Base-by-base conservation (phyloP, 35 echinoderm and acorn worm genomes). In the Apostichopus japonicus region DNA sequence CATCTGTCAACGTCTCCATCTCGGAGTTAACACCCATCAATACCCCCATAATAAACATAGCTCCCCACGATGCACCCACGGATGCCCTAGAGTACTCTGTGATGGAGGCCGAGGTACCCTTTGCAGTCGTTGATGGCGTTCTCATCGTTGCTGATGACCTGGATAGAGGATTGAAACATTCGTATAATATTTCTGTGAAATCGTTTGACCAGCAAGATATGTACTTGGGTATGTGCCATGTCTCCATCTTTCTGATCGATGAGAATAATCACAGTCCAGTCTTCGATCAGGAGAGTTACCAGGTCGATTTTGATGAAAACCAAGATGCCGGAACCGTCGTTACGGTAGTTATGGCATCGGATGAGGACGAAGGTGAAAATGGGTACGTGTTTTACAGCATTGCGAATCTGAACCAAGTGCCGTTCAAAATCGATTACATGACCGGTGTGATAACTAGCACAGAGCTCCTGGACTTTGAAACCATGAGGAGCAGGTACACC, bases 351-450 rank as follows among this genome's bases (percentile, higher is more conserved):
- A 79, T 33, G 33, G 97, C 97, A 10, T 75, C 17, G 14, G 97
- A 99, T 87, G 84, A 72, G 9, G 97, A 99, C 79, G 54, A 87
- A 23, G 95, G 94, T 1, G 97, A 99, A 65, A 99, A 99, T 95
- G 97, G 95, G 9, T 99, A 93, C 75, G 94, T 99, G 21, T 99
- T 95, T 0, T 99, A 99, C 89, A 96, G 95, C 75, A 93, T 99
- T 17, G 97, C 97, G 25, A 99, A 99, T 90, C 70, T 96, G 51
- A 96, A 99, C 57, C 77, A 91, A 88, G 92, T 99, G 55, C 97
- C 97, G 8, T 99, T 99, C 72, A 92, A 44, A 16, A 96, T 99
- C 71, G 97, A 99, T 77, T 92, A 95, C 88, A 93, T 96, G 92
- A 96, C 97, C 5, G 97, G 97, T 19, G 84, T 87, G 63, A 99